These are phyloP conservation scores for Heliopora coerulea DNA, from an alignment of 92 coral and sea anemone genomes.

Conservation along the genomic window DNA sequence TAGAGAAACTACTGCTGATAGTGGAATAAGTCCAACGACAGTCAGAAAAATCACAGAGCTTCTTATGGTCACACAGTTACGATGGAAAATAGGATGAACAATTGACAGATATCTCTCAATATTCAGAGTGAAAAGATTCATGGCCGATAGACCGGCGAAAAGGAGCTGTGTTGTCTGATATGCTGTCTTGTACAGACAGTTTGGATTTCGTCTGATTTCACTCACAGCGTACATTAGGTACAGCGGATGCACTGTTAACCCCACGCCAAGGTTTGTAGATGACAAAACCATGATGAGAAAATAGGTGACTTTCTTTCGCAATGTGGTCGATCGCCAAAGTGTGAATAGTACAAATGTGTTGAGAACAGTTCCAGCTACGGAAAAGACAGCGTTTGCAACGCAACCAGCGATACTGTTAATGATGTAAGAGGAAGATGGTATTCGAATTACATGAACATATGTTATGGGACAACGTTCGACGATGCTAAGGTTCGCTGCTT, in stretches of 20 bases:
- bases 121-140: slow-evolving; percentile 12
- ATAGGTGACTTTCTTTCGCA: neutral
- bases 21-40: neutral
- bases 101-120: slow-evolving; percentile 25
- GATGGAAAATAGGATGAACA: neutral
- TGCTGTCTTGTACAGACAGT: neutral
- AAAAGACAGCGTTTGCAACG: slow-evolving; percentile 2
- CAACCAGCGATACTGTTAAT: slow-evolving; percentile 19
- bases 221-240: slow-evolving; percentile 5
- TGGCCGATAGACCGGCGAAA: slow-evolving; percentile 7
- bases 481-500: neutral
- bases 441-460: neutral
- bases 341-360: neutral
- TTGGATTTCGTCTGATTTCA: slow-evolving; percentile 11
- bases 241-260: neutral
- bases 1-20: neutral
- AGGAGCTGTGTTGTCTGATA: neutral
- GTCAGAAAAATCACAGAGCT: neutral
- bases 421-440: slow-evolving; percentile 13
- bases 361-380: slow-evolving; percentile 3
- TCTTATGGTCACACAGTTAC: slow-evolving; percentile 1
- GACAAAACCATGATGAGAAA: slow-evolving; percentile 21
- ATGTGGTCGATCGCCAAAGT: neutral
- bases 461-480: slow-evolving; percentile 8
- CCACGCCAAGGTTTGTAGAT: neutral